A percentile compares a stretch with the other conserved stretches of the same genome.
These are phyloP conservation scores for Byasa hedistus DNA, from an alignment of 2,888 invertebrate genomes.

Conservation along the genomic window DNA sequence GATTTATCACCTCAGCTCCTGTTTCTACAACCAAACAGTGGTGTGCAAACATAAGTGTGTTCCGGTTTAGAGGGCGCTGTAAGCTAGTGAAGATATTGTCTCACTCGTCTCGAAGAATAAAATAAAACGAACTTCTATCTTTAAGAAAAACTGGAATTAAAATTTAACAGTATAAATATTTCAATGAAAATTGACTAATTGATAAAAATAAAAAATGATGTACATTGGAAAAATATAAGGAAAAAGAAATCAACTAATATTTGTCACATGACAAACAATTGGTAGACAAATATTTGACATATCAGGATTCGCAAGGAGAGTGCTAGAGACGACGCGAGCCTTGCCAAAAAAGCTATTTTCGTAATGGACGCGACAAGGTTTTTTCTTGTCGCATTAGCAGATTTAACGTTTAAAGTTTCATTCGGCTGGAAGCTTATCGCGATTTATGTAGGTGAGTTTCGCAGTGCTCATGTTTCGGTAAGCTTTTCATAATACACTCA, in stretches of 20 bases:
- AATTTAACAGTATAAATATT: too few relatives aligned
- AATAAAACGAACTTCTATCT: too few relatives aligned
- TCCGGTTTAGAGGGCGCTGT: too few relatives aligned
- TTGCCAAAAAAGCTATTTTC: conserved; percentile 31
- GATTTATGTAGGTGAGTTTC: conserved; percentile 25
- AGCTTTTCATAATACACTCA: conserved; percentile 21
- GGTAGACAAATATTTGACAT: conserved; percentile 21
- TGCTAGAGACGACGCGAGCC: conserved; percentile 9
- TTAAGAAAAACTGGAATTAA: neutral
- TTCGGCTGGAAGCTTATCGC: conserved; percentile 21
- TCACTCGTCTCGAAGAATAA: too few relatives aligned
- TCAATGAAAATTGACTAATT: conserved; percentile 6
- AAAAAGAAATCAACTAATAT: conserved; percentile 13
- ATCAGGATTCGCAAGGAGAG: conserved; percentile 10
- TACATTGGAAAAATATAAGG: neutral
- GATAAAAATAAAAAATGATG: conserved; percentile 8
- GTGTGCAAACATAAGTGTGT: too few relatives aligned
- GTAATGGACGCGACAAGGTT: conserved; percentile 26
- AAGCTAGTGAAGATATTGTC: too few relatives aligned
- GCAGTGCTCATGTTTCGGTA: conserved; percentile 15
- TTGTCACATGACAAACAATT: conserved; percentile 17
- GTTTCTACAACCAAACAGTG: too few relatives aligned
- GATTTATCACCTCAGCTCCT: too few relatives aligned
- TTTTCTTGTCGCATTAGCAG: conserved; percentile 26
- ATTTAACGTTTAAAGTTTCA: conserved; percentile 26